These are phyloP conservation scores for Andrena bicolor DNA, from an alignment of 2,888 invertebrate species.

Conservation along the genomic window DNA sequence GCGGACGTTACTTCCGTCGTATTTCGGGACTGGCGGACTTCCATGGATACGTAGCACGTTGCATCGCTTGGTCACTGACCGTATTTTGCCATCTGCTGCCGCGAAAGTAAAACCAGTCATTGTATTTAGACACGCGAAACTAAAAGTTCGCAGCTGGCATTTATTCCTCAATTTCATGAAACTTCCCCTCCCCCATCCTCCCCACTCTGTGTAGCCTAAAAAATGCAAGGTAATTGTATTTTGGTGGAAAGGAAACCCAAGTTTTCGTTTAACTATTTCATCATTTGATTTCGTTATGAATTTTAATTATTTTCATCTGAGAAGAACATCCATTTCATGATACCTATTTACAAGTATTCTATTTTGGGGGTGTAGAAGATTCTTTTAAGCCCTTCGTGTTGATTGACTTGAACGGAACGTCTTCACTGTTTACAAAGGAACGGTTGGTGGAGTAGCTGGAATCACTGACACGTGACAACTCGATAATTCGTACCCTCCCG, in stretches of 20 bases:
- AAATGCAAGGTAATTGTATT: too few relatives aligned
- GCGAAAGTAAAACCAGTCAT: slow-evolving; percentile 23
- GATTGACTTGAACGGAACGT: background rate
- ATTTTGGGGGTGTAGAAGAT: too few relatives aligned
- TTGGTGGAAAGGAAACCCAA: background rate
- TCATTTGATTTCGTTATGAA: too few relatives aligned
- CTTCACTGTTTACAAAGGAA: background rate
- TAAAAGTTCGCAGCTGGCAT: background rate
- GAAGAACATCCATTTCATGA: background rate
- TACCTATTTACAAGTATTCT: background rate
- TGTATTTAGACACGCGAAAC: slow-evolving; percentile 10
- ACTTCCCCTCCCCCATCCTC: background rate
- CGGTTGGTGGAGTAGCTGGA: background rate
- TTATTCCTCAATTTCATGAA: background rate
- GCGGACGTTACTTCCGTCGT: slow-evolving; percentile 68
- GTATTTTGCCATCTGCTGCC: slow-evolving; percentile 55
- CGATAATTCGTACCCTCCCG: slow-evolving; percentile 7
- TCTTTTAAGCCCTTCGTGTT: background rate
- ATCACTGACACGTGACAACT: slow-evolving; percentile 22
- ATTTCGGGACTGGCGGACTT: slow-evolving; percentile 71
- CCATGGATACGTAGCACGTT: slow-evolving; percentile 53
- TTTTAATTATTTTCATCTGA: background rate
- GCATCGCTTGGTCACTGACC: slow-evolving; percentile 65
- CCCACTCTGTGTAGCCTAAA: too few relatives aligned
- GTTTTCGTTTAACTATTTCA: too few relatives aligned